Base-by-base conservation (phyloP, 1,140 invertebrate genomes). In the Pseudoatta argentina region DNA sequence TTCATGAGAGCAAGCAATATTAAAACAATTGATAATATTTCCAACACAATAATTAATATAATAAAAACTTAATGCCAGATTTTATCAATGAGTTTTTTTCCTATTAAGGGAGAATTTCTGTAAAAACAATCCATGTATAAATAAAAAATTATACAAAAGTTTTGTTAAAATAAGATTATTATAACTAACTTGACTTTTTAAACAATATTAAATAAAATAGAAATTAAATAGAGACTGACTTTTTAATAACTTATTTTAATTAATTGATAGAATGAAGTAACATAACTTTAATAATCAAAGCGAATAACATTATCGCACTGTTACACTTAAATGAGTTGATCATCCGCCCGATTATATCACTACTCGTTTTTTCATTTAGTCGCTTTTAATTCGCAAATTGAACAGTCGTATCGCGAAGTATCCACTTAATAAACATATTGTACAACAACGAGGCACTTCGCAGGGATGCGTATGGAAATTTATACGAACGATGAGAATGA, bases 381-480 rank as follows among this genome's bases (percentile, higher is more conserved):
- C 27, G 61, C 71, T 27, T 77, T 51, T 24, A 30, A 67, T 44
- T 21, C 21, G 21, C 51, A 18, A 69, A 87, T 48, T 66, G 53
- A 72, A 59, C 73, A 71, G 87, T 69, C 78, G 72, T 91, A 87
- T 88, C 76, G 83, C 83, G 73, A 75, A 79, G 64, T 71, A 75
- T 87, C 39, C 66, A 85, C 86, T 92, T 93, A 93, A 93, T 92
- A 89, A 88, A 89, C 77, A 89, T 88, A 92, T 93, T 92, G 91
- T 93, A 66, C 83, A 83, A 86, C n/a, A 83, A 55, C 85, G 86
- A 91, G 86, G 86, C 30, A 76, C 79, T 79, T 79, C 71, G 81
- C 76, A 44, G 71, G 79, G 89, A 89, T 87, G 63, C 91, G 75
- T 92, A 93, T 93, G 92, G 92, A 93, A 93, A 93, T 93, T 92